Evolutionary conservation across 2,888 invertebrate genomes (phyloP).

Genomic region (Bombylius major): DNA sequence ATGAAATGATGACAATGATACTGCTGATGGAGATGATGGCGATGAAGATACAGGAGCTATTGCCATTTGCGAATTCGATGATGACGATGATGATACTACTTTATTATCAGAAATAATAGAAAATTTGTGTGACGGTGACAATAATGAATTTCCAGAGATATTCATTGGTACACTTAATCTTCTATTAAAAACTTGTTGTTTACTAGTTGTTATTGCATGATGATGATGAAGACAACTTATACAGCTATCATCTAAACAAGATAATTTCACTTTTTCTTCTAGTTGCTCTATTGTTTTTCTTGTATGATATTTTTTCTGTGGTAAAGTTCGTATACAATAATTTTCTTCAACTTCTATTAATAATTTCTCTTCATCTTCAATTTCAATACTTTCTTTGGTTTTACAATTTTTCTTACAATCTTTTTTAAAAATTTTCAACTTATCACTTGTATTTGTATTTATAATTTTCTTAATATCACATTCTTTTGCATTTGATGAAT

Average conservation of each 20-base stretch:
- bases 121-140: neutral
- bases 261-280: neutral
- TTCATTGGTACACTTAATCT: slow-evolving; percentile 2
- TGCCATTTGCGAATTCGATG: neutral
- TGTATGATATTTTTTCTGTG: too few relatives aligned
- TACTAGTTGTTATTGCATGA: neutral
- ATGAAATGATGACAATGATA: neutral
- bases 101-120: neutral
- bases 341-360: too few relatives aligned
- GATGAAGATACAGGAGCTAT: neutral
- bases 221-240: neutral
- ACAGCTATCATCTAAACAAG: neutral
- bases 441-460: too few relatives aligned
- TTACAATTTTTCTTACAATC: too few relatives aligned
- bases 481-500: neutral
- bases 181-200: neutral
- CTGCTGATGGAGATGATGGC: neutral
- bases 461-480: neutral
- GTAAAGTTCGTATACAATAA: too few relatives aligned
- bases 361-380: too few relatives aligned
- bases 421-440: too few relatives aligned
- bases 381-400: too few relatives aligned
- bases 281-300: too few relatives aligned
- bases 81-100: too few relatives aligned
- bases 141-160: neutral